phyloP scores from a whole-genome alignment of 2,888 invertebrate genomes.

The Dione vanillae region DNA sequence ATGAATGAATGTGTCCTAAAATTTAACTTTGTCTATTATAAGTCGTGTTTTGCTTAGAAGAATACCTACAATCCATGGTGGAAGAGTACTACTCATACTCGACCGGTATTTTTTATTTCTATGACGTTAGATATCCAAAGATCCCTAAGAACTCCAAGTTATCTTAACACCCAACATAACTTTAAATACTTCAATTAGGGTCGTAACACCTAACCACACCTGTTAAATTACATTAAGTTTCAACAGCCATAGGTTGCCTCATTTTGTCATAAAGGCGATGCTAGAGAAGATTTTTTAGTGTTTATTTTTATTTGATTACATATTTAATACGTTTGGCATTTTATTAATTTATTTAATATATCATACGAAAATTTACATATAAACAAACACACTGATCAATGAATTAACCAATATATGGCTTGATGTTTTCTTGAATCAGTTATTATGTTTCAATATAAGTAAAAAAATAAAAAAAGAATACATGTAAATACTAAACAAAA shows the following conservation, averaged over 20 bases:
- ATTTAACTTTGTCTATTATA: no score
- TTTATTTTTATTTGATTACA: background rate
- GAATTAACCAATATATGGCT: no score
- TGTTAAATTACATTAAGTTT: constrained; percentile 9
- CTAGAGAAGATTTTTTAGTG: background rate
- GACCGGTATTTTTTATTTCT: background rate
- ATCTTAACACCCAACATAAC: constrained; percentile 3
- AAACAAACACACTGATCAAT: no score
- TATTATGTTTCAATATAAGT: no score
- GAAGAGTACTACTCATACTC: background rate
- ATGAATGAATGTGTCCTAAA: no score
- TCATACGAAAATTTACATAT: no score
- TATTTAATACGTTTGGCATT: background rate
- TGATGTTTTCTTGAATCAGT: background rate
- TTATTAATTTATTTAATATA: background rate
- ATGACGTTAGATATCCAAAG: no score
- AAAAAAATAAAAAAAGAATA: no score
- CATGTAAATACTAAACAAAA: background rate
- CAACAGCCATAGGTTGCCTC: background rate
- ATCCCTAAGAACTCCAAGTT: background rate
- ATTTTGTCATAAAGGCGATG: background rate
- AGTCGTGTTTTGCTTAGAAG: no score
- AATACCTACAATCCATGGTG: no score
- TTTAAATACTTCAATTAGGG: constrained; percentile 1
- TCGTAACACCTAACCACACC: background rate